Evolutionary conservation across 2,113 vertebrate genomes (phyloP).

Genomic region (Syngnathoides biaculeatus): DNA sequence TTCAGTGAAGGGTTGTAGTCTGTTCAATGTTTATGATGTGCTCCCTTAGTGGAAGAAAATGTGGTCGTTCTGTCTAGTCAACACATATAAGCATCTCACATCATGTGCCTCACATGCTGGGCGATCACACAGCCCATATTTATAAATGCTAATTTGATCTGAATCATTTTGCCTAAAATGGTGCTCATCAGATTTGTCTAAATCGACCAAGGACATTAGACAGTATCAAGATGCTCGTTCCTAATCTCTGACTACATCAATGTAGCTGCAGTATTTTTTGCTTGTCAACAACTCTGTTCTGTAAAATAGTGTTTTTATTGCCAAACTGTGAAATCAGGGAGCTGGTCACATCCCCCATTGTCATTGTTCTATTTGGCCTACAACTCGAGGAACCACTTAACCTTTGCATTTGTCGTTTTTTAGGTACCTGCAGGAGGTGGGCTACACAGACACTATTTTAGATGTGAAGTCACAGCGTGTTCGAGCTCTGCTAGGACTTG

Average conservation of each 20-base stretch:
- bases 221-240: conserved; percentile 10
- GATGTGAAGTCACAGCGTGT: conserved; percentile 98
- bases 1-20: not conserved
- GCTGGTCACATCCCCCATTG: not conserved
- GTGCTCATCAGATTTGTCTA: conserved; percentile 18
- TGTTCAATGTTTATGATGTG: not conserved
- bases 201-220: conserved; percentile 14
- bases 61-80: conserved; percentile 13
- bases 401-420: not conserved
- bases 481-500: conserved; percentile 84
- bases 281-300: not conserved
- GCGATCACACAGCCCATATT: conserved; percentile 30
- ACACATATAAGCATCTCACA: conserved; percentile 28
- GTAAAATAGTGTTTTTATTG: not conserved
- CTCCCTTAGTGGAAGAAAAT: not conserved
- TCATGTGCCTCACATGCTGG: conserved; percentile 41
- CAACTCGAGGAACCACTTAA: conserved; percentile 1
- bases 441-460: conserved; percentile 96
- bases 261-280: not conserved
- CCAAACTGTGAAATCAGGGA: not conserved
- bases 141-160: conserved; percentile 20
- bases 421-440: conserved; percentile 98
- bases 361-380: not conserved
- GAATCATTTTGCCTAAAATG: conserved; percentile 12
- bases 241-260: not conserved